Conservation (phyloP, 2,888 invertebrate genomes). For the Latrodectus elegans region DNA sequence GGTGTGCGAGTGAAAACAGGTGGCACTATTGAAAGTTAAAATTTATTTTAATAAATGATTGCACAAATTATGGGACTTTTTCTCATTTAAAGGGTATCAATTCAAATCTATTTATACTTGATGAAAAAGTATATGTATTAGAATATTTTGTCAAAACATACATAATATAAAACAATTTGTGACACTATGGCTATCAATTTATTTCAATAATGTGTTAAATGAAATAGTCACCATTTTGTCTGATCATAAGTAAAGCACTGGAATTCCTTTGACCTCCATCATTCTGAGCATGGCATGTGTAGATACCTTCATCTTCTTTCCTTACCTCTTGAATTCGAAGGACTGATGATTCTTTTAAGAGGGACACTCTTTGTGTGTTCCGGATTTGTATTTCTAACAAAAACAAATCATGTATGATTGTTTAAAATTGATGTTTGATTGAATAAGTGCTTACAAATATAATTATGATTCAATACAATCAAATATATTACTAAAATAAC, state of each 20-base stretch:
- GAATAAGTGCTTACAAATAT: too few species aligned
- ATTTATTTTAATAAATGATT: background rate
- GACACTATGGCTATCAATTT: background rate
- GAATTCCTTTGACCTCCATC: slow-evolving; percentile 83
- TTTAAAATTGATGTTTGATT: too few species aligned
- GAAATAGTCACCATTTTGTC: slow-evolving; percentile 72
- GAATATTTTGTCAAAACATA: too few species aligned
- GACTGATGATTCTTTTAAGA: slow-evolving; percentile 73
- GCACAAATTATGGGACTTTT: too few species aligned
- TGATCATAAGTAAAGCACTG: slow-evolving; percentile 77
- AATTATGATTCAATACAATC: too few species aligned
- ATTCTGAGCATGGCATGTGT: slow-evolving; percentile 87
- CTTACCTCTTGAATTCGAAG: slow-evolving; percentile 81
- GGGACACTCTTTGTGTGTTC: slow-evolving; percentile 8
- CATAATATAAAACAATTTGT: too few species aligned
- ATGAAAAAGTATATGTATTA: too few species aligned
- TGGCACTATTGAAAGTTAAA: slow-evolving; percentile 48
- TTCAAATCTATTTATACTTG: too few species aligned
- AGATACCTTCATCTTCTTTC: slow-evolving; percentile 84
- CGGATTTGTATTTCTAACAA: slow-evolving; percentile 5
- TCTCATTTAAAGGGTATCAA: too few species aligned
- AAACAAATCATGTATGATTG: background rate
- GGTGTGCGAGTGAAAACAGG: slow-evolving; percentile 72
- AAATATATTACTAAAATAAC: too few species aligned
- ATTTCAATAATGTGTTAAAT: background rate